Conservation (phyloP, 2,797 vertebrate genomes). For the Pipistrellus pipistrellus region DNA sequence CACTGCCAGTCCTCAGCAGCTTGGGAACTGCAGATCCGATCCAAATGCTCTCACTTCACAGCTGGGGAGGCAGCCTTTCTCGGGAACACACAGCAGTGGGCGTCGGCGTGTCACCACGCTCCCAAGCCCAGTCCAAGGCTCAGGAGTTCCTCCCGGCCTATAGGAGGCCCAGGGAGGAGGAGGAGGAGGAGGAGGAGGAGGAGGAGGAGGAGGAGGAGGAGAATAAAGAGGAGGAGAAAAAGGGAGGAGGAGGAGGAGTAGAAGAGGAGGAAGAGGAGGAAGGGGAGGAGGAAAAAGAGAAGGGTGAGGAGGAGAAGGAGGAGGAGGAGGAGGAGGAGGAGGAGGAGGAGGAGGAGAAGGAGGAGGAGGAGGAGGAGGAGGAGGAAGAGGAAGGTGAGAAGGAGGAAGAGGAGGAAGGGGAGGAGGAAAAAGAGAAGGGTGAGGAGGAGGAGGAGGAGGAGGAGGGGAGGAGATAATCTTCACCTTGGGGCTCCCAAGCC, state of each 20-base stretch:
- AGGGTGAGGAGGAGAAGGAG: too few species aligned
- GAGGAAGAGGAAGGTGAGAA: too few species aligned
- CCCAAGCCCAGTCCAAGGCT: constrained; percentile 22
- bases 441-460: background rate
- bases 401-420: background rate
- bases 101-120: background rate
- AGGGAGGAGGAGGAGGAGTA: too few species aligned
- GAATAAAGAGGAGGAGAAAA: background rate
- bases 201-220: too few species aligned
- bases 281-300: too few species aligned
- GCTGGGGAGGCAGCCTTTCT: constrained; percentile 8
- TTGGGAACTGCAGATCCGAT: background rate
- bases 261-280: background rate
- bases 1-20: background rate
- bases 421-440: background rate
- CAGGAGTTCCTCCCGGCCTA: background rate
- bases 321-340: too few species aligned
- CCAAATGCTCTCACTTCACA: background rate
- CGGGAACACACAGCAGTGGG: constrained; percentile 13
- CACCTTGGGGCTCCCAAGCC: background rate
- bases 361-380: background rate
- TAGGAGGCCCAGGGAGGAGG: background rate
- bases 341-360: background rate
- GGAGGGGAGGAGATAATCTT: background rate
- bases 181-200: background rate